Base-by-base conservation (phyloP, 2,113 vertebrate genomes). In the Polyodon spathula region DNA sequence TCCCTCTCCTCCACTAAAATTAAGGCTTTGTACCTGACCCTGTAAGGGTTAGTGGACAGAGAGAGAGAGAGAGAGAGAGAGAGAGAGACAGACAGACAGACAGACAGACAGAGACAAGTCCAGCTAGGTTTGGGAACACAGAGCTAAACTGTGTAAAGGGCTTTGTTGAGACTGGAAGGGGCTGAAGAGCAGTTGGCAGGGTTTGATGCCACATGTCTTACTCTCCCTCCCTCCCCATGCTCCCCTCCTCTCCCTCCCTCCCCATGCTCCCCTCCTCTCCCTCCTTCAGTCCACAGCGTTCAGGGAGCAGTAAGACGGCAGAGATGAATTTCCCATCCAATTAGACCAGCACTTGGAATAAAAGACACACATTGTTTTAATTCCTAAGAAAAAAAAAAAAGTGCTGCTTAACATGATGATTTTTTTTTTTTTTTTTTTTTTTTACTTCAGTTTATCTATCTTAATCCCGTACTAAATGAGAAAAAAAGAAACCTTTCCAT, bases 331-430 rank as follows among this genome's bases (percentile, higher is more conserved):
- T 78, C 73, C 74, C 68, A 68, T 78, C 78, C 75, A 82, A 78
- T 86, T 83, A 85, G 68, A 80, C 69, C 71, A 71, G 70, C 67
- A 40, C 58, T 1, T 46, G 42, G 66, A 63, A 83, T 82, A 75
- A 84, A 81, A 81, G 65, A 68, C 70, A 63, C 51, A 59, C 76
- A 81, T 85, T 85, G 82, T 87, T 85, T 85, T 83, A 84, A 82
- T 78, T 82, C 74, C 66, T 72, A 56, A 68, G 75, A 66, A 65
- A 50, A 54, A 62, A 64, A 61, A 77, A 81, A 83, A 80, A 78
- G 68, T 84, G 80, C 81, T 73, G 77, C 68, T 75, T 69, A 67
- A 71, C 79, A 77, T 69, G 70, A 76, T 81, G 54, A 70, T 67
- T 56, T 63, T 61, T 69, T n/a, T n/a, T n/a, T n/a, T n/a, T n/a